phyloP scores from a whole-genome alignment of 2,888 invertebrate genomes.

The Ashinkailepas kermadecensis region DNA sequence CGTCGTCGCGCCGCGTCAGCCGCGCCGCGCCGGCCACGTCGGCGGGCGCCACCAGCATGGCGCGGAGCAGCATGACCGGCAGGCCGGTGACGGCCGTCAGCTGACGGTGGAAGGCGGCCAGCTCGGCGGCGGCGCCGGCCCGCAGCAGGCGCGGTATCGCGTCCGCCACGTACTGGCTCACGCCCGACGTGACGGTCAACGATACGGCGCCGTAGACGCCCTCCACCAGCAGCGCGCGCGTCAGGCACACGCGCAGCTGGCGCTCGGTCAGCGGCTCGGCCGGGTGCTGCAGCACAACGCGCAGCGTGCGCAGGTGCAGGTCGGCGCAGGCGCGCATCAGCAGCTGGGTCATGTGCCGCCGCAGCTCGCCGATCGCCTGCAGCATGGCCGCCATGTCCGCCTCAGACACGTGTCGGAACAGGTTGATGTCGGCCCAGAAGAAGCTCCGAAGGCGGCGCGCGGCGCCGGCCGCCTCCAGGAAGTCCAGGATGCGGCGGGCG shows the following conservation, averaged over 20 bases:
- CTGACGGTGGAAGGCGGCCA: background rate
- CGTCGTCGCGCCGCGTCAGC: background rate
- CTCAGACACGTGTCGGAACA: background rate
- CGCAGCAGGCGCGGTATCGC: background rate
- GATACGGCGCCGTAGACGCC: slow-evolving; percentile 22
- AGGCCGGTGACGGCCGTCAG: background rate
- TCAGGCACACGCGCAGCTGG: slow-evolving; percentile 40
- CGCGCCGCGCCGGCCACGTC: background rate
- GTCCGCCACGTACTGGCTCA: background rate
- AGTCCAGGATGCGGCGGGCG: background rate
- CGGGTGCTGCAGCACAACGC: background rate
- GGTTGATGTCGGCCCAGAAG: slow-evolving; percentile 14
- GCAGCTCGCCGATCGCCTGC: background rate
- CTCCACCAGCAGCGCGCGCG: slow-evolving; percentile 45
- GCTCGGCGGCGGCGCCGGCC: background rate
- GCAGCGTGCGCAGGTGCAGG: background rate
- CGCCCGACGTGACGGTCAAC: background rate
- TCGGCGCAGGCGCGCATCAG: background rate
- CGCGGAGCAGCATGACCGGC: background rate
- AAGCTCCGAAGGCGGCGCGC: background rate
- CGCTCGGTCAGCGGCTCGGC: background rate
- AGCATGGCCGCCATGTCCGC: background rate
- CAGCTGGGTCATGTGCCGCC: background rate
- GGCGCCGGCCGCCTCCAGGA: background rate
- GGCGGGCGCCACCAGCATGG: background rate